These are phyloP conservation scores for Cyprinus carpio DNA, from an alignment of 2,113 vertebrate species.

Conservation along the genomic window DNA sequence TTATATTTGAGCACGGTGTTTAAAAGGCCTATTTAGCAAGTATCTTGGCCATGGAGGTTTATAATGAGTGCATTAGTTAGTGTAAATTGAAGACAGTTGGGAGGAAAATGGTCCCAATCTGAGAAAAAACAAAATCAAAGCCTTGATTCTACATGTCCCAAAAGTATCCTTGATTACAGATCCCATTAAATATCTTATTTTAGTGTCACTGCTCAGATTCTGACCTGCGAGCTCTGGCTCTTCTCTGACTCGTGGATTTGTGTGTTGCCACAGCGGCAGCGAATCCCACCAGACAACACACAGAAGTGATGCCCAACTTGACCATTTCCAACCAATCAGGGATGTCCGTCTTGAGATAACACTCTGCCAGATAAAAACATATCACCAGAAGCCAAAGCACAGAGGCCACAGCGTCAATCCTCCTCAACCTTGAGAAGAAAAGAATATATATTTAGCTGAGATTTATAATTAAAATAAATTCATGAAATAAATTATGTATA, in stretches of 20 bases:
- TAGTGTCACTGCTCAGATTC: conserved; percentile 85
- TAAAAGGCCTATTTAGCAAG: not conserved
- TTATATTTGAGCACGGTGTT: no score
- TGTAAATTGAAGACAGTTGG: not conserved
- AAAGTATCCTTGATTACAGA: conserved; percentile 22
- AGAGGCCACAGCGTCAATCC: conserved; percentile 86
- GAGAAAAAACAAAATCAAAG: not conserved
- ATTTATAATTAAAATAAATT: not conserved
- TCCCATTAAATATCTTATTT: conserved; percentile 67
- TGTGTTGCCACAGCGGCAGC: conserved; percentile 87
- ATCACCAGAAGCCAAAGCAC: conserved; percentile 88
- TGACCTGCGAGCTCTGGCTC: conserved; percentile 95
- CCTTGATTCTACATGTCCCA: conserved; percentile 25
- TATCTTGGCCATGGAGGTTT: not conserved
- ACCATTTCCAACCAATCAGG: conserved; percentile 83
- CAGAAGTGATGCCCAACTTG: conserved; percentile 78
- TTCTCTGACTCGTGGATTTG: conserved; percentile 81
- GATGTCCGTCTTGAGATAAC: conserved; percentile 69
- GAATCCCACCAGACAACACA: conserved; percentile 93
- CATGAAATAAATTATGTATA: not conserved
- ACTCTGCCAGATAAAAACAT: conserved; percentile 79
- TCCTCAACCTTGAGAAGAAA: conserved; percentile 79
- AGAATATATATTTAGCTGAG: not conserved
- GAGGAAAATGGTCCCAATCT: not conserved
- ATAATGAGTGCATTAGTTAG: conserved; percentile 6